Evolutionary conservation across 2,888 invertebrate species (phyloP), one percentile per base, ranked within the genome.

Genomic region (Caenorhabditis sp.): DNA sequence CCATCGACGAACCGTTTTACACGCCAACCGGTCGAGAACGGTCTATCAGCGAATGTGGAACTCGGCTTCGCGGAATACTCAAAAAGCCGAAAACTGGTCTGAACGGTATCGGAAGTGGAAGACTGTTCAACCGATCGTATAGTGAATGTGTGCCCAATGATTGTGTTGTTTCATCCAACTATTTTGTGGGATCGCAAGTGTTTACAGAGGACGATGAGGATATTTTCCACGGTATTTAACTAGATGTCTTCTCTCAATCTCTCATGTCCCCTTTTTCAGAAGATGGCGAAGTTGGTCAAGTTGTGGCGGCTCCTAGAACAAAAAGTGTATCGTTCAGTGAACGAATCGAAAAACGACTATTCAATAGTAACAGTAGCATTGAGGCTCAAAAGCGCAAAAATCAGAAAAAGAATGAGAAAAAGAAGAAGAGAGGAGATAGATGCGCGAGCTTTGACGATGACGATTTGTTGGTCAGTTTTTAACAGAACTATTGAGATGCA

Each of bases 311-410:
- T 8, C 54, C 61, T 27, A 65, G 73, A 10, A 73, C 68, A 24
- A 73, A 73, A 59, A 73, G 68, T 19, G 73, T 73, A 8, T 73
- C 73, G 10, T 73, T 73, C 57, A 73, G 73, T 27, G 73, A 73
- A 50, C 54, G 64, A 31, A 62, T 73, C 27, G 68, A 59, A 31
- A 65, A 68, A 5, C 64, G 73, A 21, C 65, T 73, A n/a, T 73
- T 73, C 62, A 73, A 73, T 53, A 67, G 67, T 37, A 68, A 68
- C 62, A 50, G 65, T 36, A 68, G 65, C 58, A 77, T 74, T 17
- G 58, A 57, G 21, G 58, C 61, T n/a, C 67, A 68, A 36, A 70
- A 64, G 43, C 59, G 63, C 12, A 76, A 71, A 27, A 64, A 69
- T 43, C 26, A 60, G 65, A 76, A 66, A 49, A 76, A 70, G 54